Evolutionary conservation across 2,113 vertebrate genomes (phyloP).

Genomic region (Lepus timidus): DNA sequence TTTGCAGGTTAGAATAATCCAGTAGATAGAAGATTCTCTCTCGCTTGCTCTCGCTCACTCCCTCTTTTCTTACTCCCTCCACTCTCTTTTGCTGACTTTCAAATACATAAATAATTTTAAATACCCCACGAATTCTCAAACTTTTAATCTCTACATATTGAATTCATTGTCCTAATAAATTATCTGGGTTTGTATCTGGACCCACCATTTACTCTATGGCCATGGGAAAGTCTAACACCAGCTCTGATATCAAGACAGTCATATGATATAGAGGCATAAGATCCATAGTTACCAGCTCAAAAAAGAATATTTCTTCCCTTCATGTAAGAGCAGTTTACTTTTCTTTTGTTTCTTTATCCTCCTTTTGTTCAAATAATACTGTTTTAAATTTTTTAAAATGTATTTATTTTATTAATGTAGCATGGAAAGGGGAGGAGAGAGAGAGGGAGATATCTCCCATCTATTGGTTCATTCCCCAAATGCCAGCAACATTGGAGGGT

Average conservation of each 20-base stretch:
- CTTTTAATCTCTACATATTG: not conserved
- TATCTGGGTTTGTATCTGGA: not conserved
- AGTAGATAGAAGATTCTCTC: too few relatives aligned
- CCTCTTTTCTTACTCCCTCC: too few relatives aligned
- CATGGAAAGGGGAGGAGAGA: too few relatives aligned
- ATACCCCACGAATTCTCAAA: not conserved
- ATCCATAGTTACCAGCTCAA: not conserved
- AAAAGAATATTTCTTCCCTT: not conserved
- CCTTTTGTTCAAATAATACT: constrained; percentile 12
- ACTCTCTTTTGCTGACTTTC: too few relatives aligned
- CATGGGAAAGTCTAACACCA: not conserved
- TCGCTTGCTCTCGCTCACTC: too few relatives aligned
- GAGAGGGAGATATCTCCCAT: too few relatives aligned
- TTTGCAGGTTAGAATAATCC: too few relatives aligned
- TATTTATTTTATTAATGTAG: too few relatives aligned
- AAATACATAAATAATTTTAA: not conserved
- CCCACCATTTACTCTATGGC: not conserved
- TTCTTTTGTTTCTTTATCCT: not conserved
- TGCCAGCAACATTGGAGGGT: too few relatives aligned
- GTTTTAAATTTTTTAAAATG: not conserved
- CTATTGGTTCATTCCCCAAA: too few relatives aligned
- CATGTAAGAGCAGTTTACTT: not conserved
- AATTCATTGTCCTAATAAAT: constrained; percentile 1
- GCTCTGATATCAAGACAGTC: not conserved
- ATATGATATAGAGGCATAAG: not conserved